Base-by-base conservation (phyloP, 2,797 vertebrate genomes). In the Danio albolineatus region DNA sequence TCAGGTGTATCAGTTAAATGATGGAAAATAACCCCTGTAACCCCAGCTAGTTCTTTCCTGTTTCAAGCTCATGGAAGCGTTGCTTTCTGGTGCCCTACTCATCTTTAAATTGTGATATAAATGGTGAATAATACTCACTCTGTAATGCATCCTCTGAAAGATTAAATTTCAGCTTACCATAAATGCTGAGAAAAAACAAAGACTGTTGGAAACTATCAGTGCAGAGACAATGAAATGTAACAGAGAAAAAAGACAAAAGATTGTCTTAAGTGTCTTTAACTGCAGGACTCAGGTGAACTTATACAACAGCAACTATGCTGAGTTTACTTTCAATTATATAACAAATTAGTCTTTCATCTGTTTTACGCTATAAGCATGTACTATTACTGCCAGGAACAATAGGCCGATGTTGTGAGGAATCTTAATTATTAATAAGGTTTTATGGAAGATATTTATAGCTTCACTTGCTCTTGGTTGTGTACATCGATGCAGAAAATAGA, bases 111-210 rank as follows among this genome's bases (percentile, higher is more conserved):
- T 38, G 38, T 46, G 5, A 77, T 64, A 67, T 43, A 59, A 67
- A 56, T 59, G 7, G 10, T 67, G 41, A 67, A 77, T 77, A 19
- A 46, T 57, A 77, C 51, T 65, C 60, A 77, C 51, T 65, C 60
- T 54, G 41, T 67, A 62, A 56, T 65, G 54, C 38, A 49, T 51
- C 46, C 38, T 76, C 19, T 76, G 51, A 56, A 64, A 66, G 61
- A 76, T 66, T 56, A 36, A 0, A 66, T 76, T 57, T 66, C 39
- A 66, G 10, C 51, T 76, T 67, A 56, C 39, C 53, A 17, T 43
- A 56, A 43, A 76, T 43, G 21, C 19, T 57, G 39, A 46, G 74
- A 54, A 56, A 3, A 65, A 65, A 76, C 38, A 65, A 54, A 76
- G 38, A 43, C 46, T 49, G n/a, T 17, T 64, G 59, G 36, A 41